Percentiles rank a stretch among this genome's conserved stretches.
Conservation (phyloP, 2,888 invertebrate species). For the Cosmia pyralina region DNA sequence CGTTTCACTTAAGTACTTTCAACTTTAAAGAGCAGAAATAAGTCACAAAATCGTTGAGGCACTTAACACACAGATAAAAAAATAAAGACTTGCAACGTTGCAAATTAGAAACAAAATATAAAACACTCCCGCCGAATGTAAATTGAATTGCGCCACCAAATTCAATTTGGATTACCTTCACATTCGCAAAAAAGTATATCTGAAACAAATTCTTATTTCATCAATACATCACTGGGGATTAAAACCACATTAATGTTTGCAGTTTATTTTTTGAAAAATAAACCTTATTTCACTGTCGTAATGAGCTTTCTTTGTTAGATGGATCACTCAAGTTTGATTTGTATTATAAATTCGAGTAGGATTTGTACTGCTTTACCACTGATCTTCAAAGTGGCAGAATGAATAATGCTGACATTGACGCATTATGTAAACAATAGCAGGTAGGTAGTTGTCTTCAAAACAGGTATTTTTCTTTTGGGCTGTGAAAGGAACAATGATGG, state of each 20-base stretch:
- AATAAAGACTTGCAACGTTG: slow-evolving; percentile 49
- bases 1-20: not conserved
- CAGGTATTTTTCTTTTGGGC: not conserved
- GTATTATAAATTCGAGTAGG: slow-evolving; percentile 53
- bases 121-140: slow-evolving; percentile 66
- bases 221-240: slow-evolving; percentile 60
- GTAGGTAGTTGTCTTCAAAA: slow-evolving; percentile 21
- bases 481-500: slow-evolving; percentile 8
- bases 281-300: slow-evolving; percentile 21
- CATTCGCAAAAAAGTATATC: slow-evolving; percentile 65
- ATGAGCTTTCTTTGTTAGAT: not conserved
- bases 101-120: slow-evolving; percentile 68
- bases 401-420: slow-evolving; percentile 77
- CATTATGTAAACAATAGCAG: slow-evolving; percentile 62
- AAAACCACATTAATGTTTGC: slow-evolving; percentile 35
- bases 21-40: slow-evolving; percentile 3
- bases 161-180: slow-evolving; percentile 75
- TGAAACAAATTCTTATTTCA: slow-evolving; percentile 65
- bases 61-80: slow-evolving; percentile 32
- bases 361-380: slow-evolving; percentile 66
- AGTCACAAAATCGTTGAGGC: slow-evolving; percentile 6
- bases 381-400: slow-evolving; percentile 74
- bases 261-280: slow-evolving; percentile 9
- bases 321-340: slow-evolving; percentile 36
- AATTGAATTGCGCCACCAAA: slow-evolving; percentile 71